Conservation (phyloP, 1,140 invertebrate genomes). For the Drosophila melanogaster region Release_6_plus_ISO1_MT NC_004354.4:8199501-8200000, state of each 20-base stretch:
- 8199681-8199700: constrained; percentile 1
- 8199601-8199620: neutral
- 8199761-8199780: too few species aligned
- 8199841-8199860: constrained; percentile 19
- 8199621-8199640: neutral
- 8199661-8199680: neutral
- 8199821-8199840: neutral
- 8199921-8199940: constrained; percentile 72
- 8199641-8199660: neutral
- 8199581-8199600: neutral
- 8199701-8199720: neutral
- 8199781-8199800: neutral
- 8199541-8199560: too few species aligned
- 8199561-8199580: neutral
- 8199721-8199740: neutral
- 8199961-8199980: constrained; percentile 27
- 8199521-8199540: too few species aligned
- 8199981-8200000: constrained; percentile 10
- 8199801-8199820: neutral
- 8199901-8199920: constrained; percentile 71
- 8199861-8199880: neutral
- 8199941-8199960: constrained; percentile 65
- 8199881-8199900: constrained; percentile 41
- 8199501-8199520: neutral
- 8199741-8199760: constrained; percentile 1